Base-by-base conservation (phyloP, 2,888 invertebrate species). In the Sarcophaga carnaria region DNA sequence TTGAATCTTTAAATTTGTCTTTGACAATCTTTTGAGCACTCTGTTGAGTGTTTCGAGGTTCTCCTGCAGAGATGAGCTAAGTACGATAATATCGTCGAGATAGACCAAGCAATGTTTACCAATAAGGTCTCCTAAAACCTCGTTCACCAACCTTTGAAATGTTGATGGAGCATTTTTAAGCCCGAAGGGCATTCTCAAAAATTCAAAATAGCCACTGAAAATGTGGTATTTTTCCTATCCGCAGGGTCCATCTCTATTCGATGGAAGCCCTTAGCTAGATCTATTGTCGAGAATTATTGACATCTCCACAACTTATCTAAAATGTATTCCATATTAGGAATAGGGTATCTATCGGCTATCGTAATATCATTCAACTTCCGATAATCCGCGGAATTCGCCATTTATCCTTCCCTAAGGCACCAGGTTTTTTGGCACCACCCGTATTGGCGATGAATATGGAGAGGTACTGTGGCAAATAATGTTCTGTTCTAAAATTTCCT, bases 231-330 rank as follows among this genome's bases (percentile, higher is more conserved):
- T 89, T 89, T 80, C 25, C 25, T 25, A 25, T 25, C 25, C 25
- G 3, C 25, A 25, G 25, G 27, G 27, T 5, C 27, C 87, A 91
- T 90, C 27, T 89, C 87, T 1, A 92, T 86, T 78, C 85, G 84
- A 75, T 87, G 86, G 67, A 86, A 87, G 3, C 86, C 86, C 64
- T 88, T 77, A 11, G 80, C 83, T 20, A 87, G 79, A 20, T 87
- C 87, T 22, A 87, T 45, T 11, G 84, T 83, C 20, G 83, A 59
- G 66, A 87, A 87, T 66, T 86, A 88, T 17, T 74, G 62, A 27
- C 80, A 83, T 25, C 63, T 83, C n/a, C 85, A 83, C 49, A 84
- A 72, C 72, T 86, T 85, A 54, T 86, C 67, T 27, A 82, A 27
- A 75, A 85, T 80, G 59, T 66, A 72, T 22, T 74, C 66, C 37